Percentiles rank a stretch among this genome's conserved stretches.
Conservation (phyloP, 2,888 invertebrate species). For the Melanotus villosus region DNA sequence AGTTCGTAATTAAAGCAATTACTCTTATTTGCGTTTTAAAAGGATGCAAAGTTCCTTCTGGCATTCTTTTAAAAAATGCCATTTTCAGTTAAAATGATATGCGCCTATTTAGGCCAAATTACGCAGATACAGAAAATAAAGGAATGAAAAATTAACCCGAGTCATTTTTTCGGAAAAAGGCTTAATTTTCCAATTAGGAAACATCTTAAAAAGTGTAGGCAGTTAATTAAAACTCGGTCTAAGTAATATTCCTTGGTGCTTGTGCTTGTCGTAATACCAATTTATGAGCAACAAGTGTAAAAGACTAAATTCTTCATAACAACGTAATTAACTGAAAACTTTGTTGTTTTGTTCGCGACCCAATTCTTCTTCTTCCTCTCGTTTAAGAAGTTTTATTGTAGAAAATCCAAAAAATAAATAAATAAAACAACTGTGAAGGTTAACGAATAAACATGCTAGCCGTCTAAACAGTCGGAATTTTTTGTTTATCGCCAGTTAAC, state of each 20-base stretch:
- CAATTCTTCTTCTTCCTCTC: too few relatives aligned
- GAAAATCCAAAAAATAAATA: too few relatives aligned
- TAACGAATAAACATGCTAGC: too few relatives aligned
- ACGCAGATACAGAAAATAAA: not conserved
- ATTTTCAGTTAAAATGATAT: too few relatives aligned
- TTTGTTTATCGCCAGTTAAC: too few relatives aligned
- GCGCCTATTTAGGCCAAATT: too few relatives aligned
- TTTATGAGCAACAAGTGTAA: constrained; percentile 12
- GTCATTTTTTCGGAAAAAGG: not conserved
- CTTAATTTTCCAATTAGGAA: not conserved
- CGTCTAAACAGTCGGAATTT: too few relatives aligned
- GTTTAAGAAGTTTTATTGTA: too few relatives aligned
- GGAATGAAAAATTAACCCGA: not conserved
- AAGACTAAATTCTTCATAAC: constrained; percentile 4
- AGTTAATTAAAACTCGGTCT: not conserved
- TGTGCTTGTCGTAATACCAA: not conserved
- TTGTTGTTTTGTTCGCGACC: not conserved
- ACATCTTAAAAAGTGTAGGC: not conserved
- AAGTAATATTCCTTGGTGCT: not conserved
- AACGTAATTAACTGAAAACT: not conserved
- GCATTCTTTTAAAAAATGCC: too few relatives aligned
- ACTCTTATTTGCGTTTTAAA: not conserved
- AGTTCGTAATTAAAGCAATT: not conserved
- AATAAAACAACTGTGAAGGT: too few relatives aligned
- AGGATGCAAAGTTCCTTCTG: too few relatives aligned